Conservation (phyloP, 1,140 invertebrate genomes). For the Drosophila gunungcola region DNA sequence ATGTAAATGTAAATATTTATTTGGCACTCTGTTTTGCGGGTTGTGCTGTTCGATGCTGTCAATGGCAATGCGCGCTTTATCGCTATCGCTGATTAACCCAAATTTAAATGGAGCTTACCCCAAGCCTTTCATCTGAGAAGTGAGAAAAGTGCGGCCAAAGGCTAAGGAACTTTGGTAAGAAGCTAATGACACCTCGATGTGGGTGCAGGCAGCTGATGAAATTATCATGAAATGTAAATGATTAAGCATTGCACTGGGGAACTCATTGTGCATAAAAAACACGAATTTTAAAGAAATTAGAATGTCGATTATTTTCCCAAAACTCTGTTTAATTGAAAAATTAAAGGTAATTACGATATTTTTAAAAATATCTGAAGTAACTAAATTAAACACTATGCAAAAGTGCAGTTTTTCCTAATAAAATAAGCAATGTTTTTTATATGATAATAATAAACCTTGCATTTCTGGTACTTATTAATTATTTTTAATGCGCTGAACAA, state of each 20-base stretch:
- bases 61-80: conserved; percentile 74
- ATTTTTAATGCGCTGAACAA: not conserved
- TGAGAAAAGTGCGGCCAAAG: conserved; percentile 51
- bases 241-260: not conserved
- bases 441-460: not conserved
- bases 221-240: conserved; percentile 7
- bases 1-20: conserved; percentile 62
- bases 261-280: not conserved
- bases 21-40: conserved; percentile 44
- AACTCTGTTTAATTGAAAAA: no score
- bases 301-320: no score
- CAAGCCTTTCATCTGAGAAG: conserved; percentile 8
- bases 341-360: no score
- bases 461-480: not conserved
- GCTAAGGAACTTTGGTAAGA: conserved; percentile 55
- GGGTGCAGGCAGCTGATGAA: conserved; percentile 37
- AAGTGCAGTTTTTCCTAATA: not conserved
- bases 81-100: conserved; percentile 78
- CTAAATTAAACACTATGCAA: no score
- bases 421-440: not conserved
- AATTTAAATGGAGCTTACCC: conserved; percentile 56
- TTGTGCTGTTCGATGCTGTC: conserved; percentile 15
- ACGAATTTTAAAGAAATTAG: not conserved
- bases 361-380: no score
- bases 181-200: conserved; percentile 61